Evolutionary conservation across 2,888 invertebrate species (phyloP).

Genomic region (Diabrotica balteata): DNA sequence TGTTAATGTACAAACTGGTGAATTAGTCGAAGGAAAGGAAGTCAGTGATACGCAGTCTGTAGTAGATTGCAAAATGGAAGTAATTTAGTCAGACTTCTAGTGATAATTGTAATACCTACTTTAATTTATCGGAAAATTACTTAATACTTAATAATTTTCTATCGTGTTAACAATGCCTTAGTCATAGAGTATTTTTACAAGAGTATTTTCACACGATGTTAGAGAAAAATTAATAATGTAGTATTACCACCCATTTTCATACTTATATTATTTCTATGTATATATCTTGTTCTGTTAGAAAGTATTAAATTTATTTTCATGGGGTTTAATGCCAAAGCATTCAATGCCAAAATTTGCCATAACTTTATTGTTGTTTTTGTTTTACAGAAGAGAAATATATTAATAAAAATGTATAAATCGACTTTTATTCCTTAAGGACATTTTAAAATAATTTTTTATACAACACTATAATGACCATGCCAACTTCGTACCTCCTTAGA

Average conservation of each 20-base stretch:
- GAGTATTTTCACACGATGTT: slow-evolving; percentile 58
- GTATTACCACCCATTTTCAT: slow-evolving; percentile 48
- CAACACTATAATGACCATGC: no score
- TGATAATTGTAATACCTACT: slow-evolving; percentile 48
- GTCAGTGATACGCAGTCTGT: slow-evolving; percentile 43
- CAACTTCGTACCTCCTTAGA: no score
- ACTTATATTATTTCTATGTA: slow-evolving; percentile 46
- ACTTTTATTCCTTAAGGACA: slow-evolving; percentile 9
- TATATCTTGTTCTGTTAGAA: slow-evolving; percentile 46
- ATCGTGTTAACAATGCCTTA: slow-evolving; percentile 53
- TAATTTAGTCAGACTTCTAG: slow-evolving; percentile 56
- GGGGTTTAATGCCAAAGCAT: slow-evolving; percentile 62
- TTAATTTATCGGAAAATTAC: slow-evolving; percentile 45
- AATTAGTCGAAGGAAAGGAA: slow-evolving; percentile 50
- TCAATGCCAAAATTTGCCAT: slow-evolving; percentile 62
- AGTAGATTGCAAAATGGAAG: slow-evolving; percentile 46
- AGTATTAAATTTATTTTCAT: slow-evolving; percentile 49
- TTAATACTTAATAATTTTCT: slow-evolving; percentile 44
- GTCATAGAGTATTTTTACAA: slow-evolving; percentile 60
- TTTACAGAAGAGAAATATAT: slow-evolving; percentile 53
- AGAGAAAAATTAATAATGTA: slow-evolving; percentile 45
- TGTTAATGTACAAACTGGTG: slow-evolving; percentile 58
- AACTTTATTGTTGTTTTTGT: slow-evolving; percentile 58
- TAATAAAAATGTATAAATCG: slow-evolving; percentile 34
- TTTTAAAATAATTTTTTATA: no score